Evolutionary conservation across 2,113 vertebrate genomes (phyloP).

Genomic region (Periophthalmodon schlosseri): DNA sequence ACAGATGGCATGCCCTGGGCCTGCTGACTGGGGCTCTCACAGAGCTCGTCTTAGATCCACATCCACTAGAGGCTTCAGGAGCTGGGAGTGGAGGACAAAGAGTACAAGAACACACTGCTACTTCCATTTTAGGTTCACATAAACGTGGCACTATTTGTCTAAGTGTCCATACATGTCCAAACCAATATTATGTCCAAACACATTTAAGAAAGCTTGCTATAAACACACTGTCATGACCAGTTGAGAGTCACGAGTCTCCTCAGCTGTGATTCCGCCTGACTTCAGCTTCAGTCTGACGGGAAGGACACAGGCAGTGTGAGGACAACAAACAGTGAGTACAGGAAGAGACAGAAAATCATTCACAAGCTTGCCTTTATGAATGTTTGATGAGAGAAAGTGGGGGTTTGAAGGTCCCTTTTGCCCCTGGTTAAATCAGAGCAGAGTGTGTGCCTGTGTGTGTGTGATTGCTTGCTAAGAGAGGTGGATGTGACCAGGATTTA

Average conservation of each 20-base stretch:
- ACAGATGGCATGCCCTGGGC: conserved; percentile 73
- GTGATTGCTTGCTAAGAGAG: conserved; percentile 87
- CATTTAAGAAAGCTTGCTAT: conserved; percentile 40
- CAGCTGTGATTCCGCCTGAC: conserved; percentile 90
- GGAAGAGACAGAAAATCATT: conserved; percentile 99
- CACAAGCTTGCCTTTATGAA: conserved; percentile 95
- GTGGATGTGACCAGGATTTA: conserved; percentile 90
- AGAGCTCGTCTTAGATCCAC: conserved; percentile 64
- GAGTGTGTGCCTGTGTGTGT: conserved; percentile 83
- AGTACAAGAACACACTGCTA: conserved; percentile 49
- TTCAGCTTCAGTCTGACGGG: conserved; percentile 85
- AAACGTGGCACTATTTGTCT: conserved; percentile 66
- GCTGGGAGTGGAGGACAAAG: conserved; percentile 61
- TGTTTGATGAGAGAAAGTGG: conserved; percentile 89
- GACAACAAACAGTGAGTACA: conserved; percentile 96
- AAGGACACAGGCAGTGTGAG: conserved; percentile 85
- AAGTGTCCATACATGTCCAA: conserved; percentile 37
- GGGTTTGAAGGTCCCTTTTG: conserved; percentile 78
- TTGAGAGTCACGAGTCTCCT: conserved; percentile 75
- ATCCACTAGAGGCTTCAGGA: conserved; percentile 46
- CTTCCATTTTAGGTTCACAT: conserved; percentile 56
- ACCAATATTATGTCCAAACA: conserved; percentile 14
- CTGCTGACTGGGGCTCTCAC: conserved; percentile 59
- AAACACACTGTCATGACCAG: conserved; percentile 35
- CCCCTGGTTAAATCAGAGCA: conserved; percentile 94